These are phyloP conservation scores for Hirtodrosophila cameraria DNA, from an alignment of 2,888 invertebrate species.

Conservation along the genomic window DNA sequence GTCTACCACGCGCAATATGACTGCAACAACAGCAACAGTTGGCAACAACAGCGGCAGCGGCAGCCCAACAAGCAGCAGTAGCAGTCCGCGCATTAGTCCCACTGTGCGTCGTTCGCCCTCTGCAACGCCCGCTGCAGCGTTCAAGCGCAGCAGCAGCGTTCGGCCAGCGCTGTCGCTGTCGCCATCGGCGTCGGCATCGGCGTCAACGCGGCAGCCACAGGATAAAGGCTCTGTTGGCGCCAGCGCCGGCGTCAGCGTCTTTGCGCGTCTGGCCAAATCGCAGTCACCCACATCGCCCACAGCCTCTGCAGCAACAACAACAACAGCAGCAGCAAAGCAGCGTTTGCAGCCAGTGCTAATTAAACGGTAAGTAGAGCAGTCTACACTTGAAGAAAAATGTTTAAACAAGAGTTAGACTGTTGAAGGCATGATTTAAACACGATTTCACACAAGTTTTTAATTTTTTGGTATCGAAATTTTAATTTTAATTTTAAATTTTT, in stretches of 20 bases:
- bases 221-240: conserved; percentile 73
- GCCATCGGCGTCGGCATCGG: conserved; percentile 22
- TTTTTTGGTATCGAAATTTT: no score
- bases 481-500: no score
- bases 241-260: conserved; percentile 42
- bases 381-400: not conserved
- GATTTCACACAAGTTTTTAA: no score
- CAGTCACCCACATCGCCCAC: conserved; percentile 55
- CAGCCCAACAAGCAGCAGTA: conserved; percentile 18
- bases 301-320: conserved; percentile 59
- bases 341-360: conserved; percentile 52
- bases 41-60: conserved; percentile 1
- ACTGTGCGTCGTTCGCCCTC: conserved; percentile 62
- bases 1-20: conserved; percentile 83
- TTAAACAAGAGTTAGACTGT: no score
- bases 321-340: conserved; percentile 53
- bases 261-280: conserved; percentile 40
- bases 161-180: conserved; percentile 26
- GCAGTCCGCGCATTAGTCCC: conserved; percentile 62
- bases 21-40: conserved; percentile 1
- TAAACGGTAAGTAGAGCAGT: conserved; percentile 78
- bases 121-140: conserved; percentile 53
- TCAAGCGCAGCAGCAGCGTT: conserved; percentile 20
- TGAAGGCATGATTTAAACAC: not conserved
- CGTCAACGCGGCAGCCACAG: conserved; percentile 73